Base-by-base conservation (phyloP, 2,797 vertebrate genomes). In the Aulostomus chinensis region DNA sequence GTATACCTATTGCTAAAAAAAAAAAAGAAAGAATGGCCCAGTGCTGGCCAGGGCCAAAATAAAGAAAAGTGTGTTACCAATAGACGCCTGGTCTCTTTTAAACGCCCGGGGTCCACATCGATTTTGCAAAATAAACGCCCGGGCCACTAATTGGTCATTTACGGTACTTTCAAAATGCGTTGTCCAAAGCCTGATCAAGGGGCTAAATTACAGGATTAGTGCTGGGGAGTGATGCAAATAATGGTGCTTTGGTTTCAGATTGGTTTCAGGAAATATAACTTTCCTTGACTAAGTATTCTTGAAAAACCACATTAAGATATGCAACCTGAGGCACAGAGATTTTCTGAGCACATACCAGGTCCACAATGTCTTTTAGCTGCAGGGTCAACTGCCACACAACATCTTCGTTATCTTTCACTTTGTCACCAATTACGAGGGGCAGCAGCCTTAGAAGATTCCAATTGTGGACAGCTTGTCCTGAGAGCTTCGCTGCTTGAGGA, bases 281-380 rank as follows among this genome's bases (percentile, higher is more conserved):
- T 66, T 77, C 20, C 60, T 73, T 29, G 28, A 45, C 15, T 65
- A 59, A 59, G 67, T 70, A 75, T 48, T 70, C 57, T 29, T 67
- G 47, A 11, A 75, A 56, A 3, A 57, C n/a, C 48, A 34, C 16
- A 8, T 57, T 51, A 31, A 72, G 8, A 31, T 47, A 57, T 10
- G 56, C 26, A 29, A 56, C 12, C 37, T 66, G 61, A 1, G 47
- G 15, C 20, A 51, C 4, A 1, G 38, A 62, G 21, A 62, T 73
- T 1, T 35, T 54, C 7, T 58, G 67, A 6, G 54, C 42, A 50
- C 55, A 64, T 26, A 64, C 18, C 9, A 59, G 4, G 8, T 70
- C 55, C 0, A 32, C 49, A 21, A 31, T 35, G 7, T 64, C 49
- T 54, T 59, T 55, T 2, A 59, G 16, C 12, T 52, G 52, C 4